Evolutionary conservation across 2,113 vertebrate genomes (phyloP).

Genomic region (Calyptomena viridis): DNA sequence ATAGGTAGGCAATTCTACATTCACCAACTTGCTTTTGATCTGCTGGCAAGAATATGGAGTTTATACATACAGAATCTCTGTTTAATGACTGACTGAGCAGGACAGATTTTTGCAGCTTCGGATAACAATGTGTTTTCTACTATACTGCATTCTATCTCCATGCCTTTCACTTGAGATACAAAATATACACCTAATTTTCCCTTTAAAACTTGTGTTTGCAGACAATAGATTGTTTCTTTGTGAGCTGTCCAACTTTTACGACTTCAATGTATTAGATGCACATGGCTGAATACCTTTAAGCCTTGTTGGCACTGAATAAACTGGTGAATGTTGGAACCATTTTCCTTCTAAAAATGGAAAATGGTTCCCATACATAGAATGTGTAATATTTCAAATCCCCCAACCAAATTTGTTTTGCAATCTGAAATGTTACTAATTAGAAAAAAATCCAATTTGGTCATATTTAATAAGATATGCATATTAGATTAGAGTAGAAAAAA

Average conservation of each 20-base stretch:
- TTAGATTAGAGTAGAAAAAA: neutral
- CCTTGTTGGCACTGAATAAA: neutral
- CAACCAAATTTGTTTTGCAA: neutral
- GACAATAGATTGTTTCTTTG: neutral
- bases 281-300: neutral
- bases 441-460: neutral
- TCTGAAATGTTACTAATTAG: neutral
- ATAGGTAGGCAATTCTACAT: conserved; percentile 33
- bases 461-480: neutral
- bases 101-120: conserved; percentile 21
- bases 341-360: neutral
- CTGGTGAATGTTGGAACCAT: neutral
- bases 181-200: conserved; percentile 13
- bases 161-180: neutral
- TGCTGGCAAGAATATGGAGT: conserved; percentile 3
- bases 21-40: conserved; percentile 51
- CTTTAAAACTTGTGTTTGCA: neutral
- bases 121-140: conserved; percentile 29
- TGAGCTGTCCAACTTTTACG: neutral
- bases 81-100: conserved; percentile 29
- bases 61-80: neutral
- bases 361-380: neutral
- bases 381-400: neutral
- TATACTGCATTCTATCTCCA: neutral
- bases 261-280: neutral